Percentiles rank a stretch among this genome's conserved stretches.
Conservation (phyloP, 2,888 invertebrate species). For the Disparrhopalites patrizii region DNA sequence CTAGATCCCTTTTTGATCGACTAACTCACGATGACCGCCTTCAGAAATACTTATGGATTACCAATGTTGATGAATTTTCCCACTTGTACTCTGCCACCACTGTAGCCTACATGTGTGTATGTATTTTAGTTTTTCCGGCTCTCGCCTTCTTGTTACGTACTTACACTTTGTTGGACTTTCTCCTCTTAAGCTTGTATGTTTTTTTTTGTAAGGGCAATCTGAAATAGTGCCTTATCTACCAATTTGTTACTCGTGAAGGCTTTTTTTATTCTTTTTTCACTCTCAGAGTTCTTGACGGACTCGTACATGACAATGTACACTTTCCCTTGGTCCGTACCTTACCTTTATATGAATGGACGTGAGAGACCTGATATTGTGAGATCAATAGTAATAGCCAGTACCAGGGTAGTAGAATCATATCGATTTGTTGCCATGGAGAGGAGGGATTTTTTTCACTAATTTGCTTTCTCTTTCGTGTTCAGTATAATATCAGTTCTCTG, state of each 20-base stretch:
- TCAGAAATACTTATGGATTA: neutral
- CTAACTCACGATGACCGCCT: constrained; percentile 4
- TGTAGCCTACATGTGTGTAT: neutral
- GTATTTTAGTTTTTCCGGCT: neutral
- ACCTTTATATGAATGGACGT: neutral
- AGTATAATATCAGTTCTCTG: too few species aligned
- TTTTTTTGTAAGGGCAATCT: too few species aligned
- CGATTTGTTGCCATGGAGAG: constrained; percentile 15
- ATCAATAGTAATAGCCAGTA: constrained; percentile 20
- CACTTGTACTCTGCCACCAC: neutral
- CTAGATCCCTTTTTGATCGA: constrained; percentile 5
- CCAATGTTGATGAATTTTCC: neutral
- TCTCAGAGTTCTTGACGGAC: neutral
- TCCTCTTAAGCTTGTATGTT: too few species aligned
- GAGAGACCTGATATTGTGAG: constrained; percentile 3
- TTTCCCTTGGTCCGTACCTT: constrained; percentile 1
- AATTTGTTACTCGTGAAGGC: too few species aligned
- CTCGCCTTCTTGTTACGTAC: neutral
- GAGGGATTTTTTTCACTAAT: neutral
- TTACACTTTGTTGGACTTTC: neutral
- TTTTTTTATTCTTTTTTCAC: too few species aligned
- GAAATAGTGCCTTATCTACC: too few species aligned
- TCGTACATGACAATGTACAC: constrained; percentile 6
- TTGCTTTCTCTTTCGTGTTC: neutral
- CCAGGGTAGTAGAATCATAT: constrained; percentile 11